A percentile compares a stretch with the other conserved stretches of the same genome.
Conservation (phyloP, 2,888 invertebrate species). For the Tetragnatha montana region DNA sequence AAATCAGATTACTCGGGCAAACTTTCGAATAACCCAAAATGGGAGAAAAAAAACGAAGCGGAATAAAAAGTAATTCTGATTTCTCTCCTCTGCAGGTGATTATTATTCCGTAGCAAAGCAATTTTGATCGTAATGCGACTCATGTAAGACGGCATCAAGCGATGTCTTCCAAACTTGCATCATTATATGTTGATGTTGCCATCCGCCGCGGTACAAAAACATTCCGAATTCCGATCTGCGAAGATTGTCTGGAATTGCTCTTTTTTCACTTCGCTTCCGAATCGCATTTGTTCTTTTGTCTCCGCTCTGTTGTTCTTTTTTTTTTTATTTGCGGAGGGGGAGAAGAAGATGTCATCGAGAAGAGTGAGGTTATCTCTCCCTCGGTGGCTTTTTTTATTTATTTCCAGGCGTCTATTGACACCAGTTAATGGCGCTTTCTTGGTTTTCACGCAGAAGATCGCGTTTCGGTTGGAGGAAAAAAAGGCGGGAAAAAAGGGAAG, state of each 20-base stretch:
- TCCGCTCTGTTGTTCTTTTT: conserved; percentile 12
- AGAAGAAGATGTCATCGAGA: conserved; percentile 59
- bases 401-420: conserved; percentile 64
- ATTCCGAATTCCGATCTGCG: conserved; percentile 66
- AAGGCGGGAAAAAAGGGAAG: conserved; percentile 22
- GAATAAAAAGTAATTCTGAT: neutral
- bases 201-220: conserved; percentile 55
- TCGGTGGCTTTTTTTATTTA: conserved; percentile 52
- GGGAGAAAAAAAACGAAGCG: neutral
- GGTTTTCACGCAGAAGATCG: conserved; percentile 63
- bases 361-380: conserved; percentile 54
- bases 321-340: conserved; percentile 24
- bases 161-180: conserved; percentile 54
- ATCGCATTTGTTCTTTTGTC: conserved; percentile 36
- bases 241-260: conserved; percentile 62
- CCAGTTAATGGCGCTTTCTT: conserved; percentile 61
- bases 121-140: conserved; percentile 65
- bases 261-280: conserved; percentile 39
- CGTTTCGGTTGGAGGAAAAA: conserved; percentile 41
- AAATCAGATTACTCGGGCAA: conserved; percentile 43
- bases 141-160: conserved; percentile 56
- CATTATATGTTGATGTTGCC: conserved; percentile 67
- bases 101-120: conserved; percentile 57
- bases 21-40: conserved; percentile 20
- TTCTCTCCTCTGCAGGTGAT: conserved; percentile 23